Conservation (phyloP, 1,140 invertebrate species). For the Caenorhabditis brenneri region DNA sequence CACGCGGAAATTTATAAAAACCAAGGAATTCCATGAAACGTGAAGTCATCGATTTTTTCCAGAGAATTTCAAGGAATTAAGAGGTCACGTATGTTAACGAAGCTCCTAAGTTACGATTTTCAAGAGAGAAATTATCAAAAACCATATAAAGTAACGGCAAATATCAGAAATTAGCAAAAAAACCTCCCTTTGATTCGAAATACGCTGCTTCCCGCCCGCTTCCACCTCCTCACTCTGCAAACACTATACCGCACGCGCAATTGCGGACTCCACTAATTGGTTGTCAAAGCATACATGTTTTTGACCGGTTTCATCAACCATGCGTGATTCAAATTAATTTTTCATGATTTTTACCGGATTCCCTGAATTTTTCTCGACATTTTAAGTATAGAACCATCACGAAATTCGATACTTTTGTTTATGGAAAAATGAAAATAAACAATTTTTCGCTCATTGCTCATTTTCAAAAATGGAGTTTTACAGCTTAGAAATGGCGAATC, state of each 20-base stretch:
- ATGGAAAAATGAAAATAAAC: too few relatives aligned
- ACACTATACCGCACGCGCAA: neutral
- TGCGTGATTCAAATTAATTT: neutral
- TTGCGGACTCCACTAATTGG: neutral
- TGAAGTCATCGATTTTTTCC: too few relatives aligned
- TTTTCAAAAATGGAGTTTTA: neutral
- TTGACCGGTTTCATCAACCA: neutral
- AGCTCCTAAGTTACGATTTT: too few relatives aligned
- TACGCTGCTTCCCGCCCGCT: neutral
- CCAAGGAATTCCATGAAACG: too few relatives aligned
- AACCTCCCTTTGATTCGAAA: neutral
- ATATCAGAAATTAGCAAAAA: neutral
- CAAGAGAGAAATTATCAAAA: too few relatives aligned
- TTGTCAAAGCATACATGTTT: neutral
- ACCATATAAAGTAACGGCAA: neutral
- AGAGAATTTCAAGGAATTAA: too few relatives aligned
- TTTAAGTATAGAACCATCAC: neutral
- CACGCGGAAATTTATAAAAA: too few relatives aligned
- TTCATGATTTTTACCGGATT: neutral
- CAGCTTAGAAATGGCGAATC: conserved; percentile 47
- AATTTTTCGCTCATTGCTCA: too few relatives aligned
- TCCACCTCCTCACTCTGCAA: neutral
- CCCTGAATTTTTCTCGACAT: neutral
- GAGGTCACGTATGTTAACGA: too few relatives aligned
- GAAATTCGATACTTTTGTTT: neutral